These are phyloP conservation scores for Chrysolina americana DNA, from an alignment of 2,888 invertebrate species.

Conservation along the genomic window DNA sequence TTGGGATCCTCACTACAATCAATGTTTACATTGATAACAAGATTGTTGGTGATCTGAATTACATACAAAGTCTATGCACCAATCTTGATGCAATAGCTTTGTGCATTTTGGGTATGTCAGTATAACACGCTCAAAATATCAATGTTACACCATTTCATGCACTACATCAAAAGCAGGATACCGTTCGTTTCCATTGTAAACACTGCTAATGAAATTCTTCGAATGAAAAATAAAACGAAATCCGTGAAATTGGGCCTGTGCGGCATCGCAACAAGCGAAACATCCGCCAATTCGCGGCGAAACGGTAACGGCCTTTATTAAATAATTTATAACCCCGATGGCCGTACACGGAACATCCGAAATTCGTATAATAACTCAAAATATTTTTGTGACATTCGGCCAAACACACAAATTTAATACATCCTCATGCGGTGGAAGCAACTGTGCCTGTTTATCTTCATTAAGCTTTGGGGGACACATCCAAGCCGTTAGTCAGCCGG, in stretches of 20 bases:
- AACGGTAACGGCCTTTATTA: conserved; percentile 39
- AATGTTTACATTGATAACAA: no score
- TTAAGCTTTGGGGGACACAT: conserved; percentile 62
- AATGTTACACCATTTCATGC: no score
- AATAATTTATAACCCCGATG: conserved; percentile 35
- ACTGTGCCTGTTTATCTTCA: conserved; percentile 65
- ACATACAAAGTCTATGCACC: no score
- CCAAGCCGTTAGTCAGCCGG: conserved; percentile 65
- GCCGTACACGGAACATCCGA: conserved; percentile 12
- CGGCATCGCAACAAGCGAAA: conserved; percentile 32
- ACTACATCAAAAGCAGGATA: background rate
- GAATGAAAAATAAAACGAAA: conserved; percentile 38
- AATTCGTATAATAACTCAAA: conserved; percentile 52
- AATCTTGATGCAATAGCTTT: no score
- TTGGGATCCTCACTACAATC: no score
- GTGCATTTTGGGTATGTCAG: no score
- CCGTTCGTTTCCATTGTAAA: background rate
- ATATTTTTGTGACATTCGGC: conserved; percentile 64
- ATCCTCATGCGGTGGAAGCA: conserved; percentile 66
- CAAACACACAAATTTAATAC: conserved; percentile 66
- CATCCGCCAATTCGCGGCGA: conserved; percentile 33
- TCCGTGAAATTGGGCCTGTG: conserved; percentile 33
- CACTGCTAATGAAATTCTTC: background rate
- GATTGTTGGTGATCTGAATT: no score
- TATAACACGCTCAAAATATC: no score